phyloP scores from a whole-genome alignment of 2,113 vertebrate species.

The Cettia cetti region DNA sequence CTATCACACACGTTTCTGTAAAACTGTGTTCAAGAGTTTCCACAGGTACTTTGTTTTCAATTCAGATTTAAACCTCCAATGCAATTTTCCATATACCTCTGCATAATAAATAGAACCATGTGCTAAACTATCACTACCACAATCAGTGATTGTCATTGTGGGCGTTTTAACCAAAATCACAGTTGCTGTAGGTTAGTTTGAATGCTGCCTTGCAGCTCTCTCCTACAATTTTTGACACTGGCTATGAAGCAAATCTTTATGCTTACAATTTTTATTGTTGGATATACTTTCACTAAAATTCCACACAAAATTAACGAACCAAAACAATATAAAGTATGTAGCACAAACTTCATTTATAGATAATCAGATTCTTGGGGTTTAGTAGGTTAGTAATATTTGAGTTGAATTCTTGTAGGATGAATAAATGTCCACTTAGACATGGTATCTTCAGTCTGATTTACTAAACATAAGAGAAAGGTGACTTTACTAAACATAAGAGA shows the following conservation, averaged over 20 bases:
- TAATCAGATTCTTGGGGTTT: not conserved
- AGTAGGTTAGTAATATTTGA: not conserved
- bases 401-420: not conserved
- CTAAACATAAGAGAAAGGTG: not conserved
- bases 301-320: not conserved
- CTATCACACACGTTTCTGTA: not conserved
- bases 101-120: rapidly evolving
- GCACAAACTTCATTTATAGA: not conserved
- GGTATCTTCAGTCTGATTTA: not conserved
- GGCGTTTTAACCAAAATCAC: not conserved
- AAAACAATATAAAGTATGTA: not conserved
- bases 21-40: not conserved
- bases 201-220: not conserved
- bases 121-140: not conserved
- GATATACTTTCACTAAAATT: not conserved
- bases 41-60: not conserved
- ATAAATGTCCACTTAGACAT: not conserved
- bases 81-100: not conserved
- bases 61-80: not conserved
- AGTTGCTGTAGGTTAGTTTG: not conserved
- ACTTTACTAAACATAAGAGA: not conserved
- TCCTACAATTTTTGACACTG: not conserved
- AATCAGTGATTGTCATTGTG: rapidly evolving
- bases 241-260: not conserved
- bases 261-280: not conserved